Evolutionary conservation across 2,888 invertebrate species (phyloP).

Genomic region (Physocephala rufipes): DNA sequence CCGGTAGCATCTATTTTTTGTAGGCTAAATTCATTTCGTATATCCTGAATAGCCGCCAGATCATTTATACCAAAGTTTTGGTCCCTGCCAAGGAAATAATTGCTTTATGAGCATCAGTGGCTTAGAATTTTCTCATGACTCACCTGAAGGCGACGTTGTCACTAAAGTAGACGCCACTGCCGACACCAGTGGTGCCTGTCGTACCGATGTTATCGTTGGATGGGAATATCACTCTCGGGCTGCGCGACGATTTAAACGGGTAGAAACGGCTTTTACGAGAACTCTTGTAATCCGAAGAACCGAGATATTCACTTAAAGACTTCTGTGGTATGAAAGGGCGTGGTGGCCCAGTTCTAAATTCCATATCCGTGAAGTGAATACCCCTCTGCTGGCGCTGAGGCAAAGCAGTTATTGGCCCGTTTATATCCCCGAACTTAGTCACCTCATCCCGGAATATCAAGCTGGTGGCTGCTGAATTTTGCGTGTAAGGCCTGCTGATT

Average conservation of each 20-base stretch:
- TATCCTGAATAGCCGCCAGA: slow-evolving; percentile 67
- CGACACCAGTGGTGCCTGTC: slow-evolving; percentile 59
- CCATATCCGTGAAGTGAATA: slow-evolving; percentile 60
- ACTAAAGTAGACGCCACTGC: slow-evolving; percentile 61
- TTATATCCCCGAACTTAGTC: slow-evolving; percentile 65
- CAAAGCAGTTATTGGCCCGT: slow-evolving; percentile 64
- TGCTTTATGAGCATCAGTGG: background rate
- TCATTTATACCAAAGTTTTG: slow-evolving; percentile 72
- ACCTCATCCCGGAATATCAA: slow-evolving; percentile 64
- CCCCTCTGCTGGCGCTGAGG: slow-evolving; percentile 61
- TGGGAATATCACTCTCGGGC: slow-evolving; percentile 65
- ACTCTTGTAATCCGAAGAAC: slow-evolving; percentile 52
- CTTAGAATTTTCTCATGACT: slow-evolving; percentile 35
- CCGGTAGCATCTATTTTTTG: slow-evolving; percentile 70
- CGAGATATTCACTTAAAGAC: slow-evolving; percentile 62
- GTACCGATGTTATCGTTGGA: slow-evolving; percentile 62
- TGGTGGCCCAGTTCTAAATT: slow-evolving; percentile 56
- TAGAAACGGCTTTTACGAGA: slow-evolving; percentile 62
- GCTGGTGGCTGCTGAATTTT: slow-evolving; percentile 51
- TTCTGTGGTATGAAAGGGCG: slow-evolving; percentile 57
- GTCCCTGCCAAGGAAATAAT: slow-evolving; percentile 63
- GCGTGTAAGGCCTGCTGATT: slow-evolving; percentile 60
- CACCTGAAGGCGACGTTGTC: slow-evolving; percentile 65
- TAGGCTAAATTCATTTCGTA: slow-evolving; percentile 70
- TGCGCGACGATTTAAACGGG: slow-evolving; percentile 64